These are phyloP conservation scores for Garrulus glandarius DNA, from an alignment of 2,797 vertebrate species.

Conservation along the genomic window DNA sequence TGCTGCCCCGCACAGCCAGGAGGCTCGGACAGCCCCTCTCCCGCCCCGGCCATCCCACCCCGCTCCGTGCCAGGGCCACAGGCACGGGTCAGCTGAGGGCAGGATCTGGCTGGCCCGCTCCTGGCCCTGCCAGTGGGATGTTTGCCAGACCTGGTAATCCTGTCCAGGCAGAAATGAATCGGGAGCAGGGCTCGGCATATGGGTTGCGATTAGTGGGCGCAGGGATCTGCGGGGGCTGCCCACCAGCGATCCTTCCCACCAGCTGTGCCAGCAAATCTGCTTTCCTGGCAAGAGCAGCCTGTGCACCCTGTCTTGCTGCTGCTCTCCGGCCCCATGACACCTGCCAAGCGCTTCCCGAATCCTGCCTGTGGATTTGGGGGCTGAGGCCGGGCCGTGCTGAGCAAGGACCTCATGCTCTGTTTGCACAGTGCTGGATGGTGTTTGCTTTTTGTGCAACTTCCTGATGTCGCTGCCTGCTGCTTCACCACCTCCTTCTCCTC, in stretches of 20 bases:
- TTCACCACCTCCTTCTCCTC: background rate
- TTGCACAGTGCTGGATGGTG: background rate
- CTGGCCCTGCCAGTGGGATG: background rate
- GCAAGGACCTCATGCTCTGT: background rate
- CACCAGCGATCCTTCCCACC: accelerated
- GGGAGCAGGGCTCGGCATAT: background rate
- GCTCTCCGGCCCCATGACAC: accelerated
- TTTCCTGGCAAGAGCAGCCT: background rate
- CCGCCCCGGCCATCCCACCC: background rate
- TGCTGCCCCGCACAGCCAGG: background rate
- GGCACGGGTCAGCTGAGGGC: background rate
- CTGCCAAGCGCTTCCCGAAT: background rate
- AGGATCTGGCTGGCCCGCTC: accelerated
- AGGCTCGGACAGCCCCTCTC: accelerated
- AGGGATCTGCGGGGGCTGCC: accelerated
- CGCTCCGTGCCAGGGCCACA: accelerated
- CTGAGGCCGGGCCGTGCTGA: background rate
- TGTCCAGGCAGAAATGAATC: background rate
- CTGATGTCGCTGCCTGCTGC: background rate
- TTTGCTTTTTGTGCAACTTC: background rate
- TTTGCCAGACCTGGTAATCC: slow-evolving; percentile 19
- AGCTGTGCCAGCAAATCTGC: background rate
- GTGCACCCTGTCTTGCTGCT: background rate
- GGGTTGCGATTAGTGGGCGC: background rate
- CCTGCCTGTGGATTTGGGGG: background rate